Base-by-base conservation (phyloP, 2,797 vertebrate genomes). In the Sebastes itinus region DNA sequence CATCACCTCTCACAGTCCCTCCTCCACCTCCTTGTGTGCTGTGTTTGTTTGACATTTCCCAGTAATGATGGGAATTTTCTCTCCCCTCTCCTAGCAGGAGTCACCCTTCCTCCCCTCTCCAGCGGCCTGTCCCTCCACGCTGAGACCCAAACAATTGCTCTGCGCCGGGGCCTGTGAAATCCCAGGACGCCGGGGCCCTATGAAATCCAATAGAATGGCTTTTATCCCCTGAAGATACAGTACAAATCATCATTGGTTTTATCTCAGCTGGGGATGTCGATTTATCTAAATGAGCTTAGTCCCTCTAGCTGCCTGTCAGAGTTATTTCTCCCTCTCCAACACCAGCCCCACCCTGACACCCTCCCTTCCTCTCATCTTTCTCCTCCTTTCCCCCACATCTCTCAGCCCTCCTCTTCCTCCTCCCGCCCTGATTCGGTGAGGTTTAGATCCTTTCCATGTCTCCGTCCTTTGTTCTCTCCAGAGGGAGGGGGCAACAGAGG, bases 171-270 rank as follows among this genome's bases (percentile, higher is more conserved):
- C 85, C 84, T 77, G 68, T 85, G 79, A 89, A 89, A 90, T 89
- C 89, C 87, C 87, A 82, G 77, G 81, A 87, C 22, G 46, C 71
- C 27, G 18, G 30, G 81, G 81, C 82, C 86, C 77, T 85, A 77
- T 88, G 91, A 95, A 94, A 96, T 97, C 95, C 96, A 96, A 96
- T 93, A 96, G 96, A 97, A 97, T 95, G 94, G 96, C 95, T 96
- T 97, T 97, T 97, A 97, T 97, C 95, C 96, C 96, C 96, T 87
- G 94, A 97, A 97, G 97, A 97, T 97, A 97, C 96, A 97, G 96
- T 96, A 96, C 95, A 98, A 98, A 98, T 98, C 97, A 97, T 96
- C 94, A 91, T 95, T 96, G 96, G 97, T 96, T 98, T 98, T 97
- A 97, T 98, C 98, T 97, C 97, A 96, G 97, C 95, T 95, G 96